Base-by-base conservation (phyloP, 2,113 vertebrate species). In the Syngnathoides biaculeatus region DNA sequence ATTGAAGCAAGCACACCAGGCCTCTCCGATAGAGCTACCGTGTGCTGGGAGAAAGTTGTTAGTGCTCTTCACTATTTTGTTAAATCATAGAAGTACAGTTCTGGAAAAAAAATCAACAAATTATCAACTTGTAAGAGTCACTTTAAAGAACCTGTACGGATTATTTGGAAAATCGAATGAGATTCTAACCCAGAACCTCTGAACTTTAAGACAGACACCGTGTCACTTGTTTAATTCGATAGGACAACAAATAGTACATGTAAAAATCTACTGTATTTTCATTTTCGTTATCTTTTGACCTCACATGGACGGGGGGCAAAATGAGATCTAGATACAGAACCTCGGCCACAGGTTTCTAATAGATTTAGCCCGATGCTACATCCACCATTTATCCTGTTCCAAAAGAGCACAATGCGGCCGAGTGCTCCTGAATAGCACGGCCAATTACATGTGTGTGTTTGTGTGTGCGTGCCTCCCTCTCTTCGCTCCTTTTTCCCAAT, bases 301-400 rank as follows among this genome's bases (percentile, higher is more conserved):
- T 91, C 90, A 92, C n/a, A n/a, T n/a, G n/a, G n/a, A n/a, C n/a
- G n/a, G n/a, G n/a, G n/a, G n/a, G n/a, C n/a, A n/a, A 50, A 56
- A 17, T 22, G 92, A 92, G 88, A 82, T 90, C 88, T 88, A 84
- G 86, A 89, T 84, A 92, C 90, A 90, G 86, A 89, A 92, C 90
- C 91, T 91, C 87, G 92, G 92, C 89, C 93, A 91, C 92, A 93
- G 94, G 93, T 95, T 94, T 74, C 93, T 95, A 95, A 95, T 93
- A 96, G 95, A 95, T 93, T 94, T 93, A 93, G 92, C 92, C 92
- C 90, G 93, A 95, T 93, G 92, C 94, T 93, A 94, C 93, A 93
- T 92, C 94, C 93, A 93, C 94, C 95, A 95, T 96, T 98, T 95
- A 94, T 94, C 94, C 91, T 93, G 94, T 94, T 95, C 95, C 94